These are phyloP conservation scores for Protophormia terraenovae DNA, from an alignment of 2,888 invertebrate species.

Conservation along the genomic window DNA sequence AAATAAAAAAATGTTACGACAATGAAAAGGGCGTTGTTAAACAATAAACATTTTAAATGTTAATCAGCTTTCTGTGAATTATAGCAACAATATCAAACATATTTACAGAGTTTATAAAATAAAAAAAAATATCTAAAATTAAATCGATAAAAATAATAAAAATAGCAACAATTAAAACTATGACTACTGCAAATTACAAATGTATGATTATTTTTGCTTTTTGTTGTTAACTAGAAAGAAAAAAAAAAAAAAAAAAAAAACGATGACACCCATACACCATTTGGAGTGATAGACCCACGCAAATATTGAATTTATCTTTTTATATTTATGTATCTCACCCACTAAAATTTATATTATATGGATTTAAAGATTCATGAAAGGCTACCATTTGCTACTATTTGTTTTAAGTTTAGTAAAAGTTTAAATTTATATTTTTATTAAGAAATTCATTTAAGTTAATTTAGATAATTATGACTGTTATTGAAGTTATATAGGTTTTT, in stretches of 20 bases:
- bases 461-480: no score
- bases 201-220: background rate
- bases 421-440: no score
- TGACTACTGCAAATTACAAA: constrained; percentile 2
- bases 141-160: constrained; percentile 26
- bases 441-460: no score
- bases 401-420: background rate
- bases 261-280: constrained; percentile 6
- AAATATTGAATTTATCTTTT: background rate
- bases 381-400: background rate
- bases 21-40: constrained; percentile 38
- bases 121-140: background rate
- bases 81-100: background rate
- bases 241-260: no score
- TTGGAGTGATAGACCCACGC: background rate
- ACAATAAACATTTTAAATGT: background rate
- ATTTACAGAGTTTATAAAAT: background rate
- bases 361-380: background rate
- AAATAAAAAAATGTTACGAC: background rate
- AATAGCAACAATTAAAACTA: constrained; percentile 16
- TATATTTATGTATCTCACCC: background rate
- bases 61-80: background rate
- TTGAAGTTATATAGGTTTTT: no score
- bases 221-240: constrained; percentile 3
- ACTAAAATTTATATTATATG: background rate